These are phyloP conservation scores for Prietella phreatophila DNA, from an alignment of 2,113 vertebrate genomes.

Conservation along the genomic window DNA sequence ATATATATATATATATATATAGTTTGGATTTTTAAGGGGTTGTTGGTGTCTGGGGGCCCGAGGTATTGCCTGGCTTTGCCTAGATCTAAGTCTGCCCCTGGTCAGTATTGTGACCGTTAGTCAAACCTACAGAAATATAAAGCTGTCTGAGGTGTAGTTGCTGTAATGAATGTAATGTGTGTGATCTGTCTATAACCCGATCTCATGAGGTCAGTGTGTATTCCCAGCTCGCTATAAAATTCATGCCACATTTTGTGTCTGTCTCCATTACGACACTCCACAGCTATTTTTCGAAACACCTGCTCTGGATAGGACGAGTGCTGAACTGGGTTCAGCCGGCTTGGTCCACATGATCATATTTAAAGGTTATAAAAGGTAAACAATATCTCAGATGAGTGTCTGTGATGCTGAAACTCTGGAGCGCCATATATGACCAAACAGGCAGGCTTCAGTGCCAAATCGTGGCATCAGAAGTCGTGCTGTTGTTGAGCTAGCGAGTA, in stretches of 20 bases:
- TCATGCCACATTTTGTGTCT: conserved; percentile 4
- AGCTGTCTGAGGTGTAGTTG: background rate
- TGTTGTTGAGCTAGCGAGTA: background rate
- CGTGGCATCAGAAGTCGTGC: background rate
- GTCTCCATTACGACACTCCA: conserved; percentile 24
- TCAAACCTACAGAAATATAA: background rate
- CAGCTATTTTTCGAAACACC: background rate
- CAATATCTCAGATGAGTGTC: background rate
- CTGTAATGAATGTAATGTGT: background rate
- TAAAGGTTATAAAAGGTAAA: background rate
- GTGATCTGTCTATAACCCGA: background rate
- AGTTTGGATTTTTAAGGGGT: too few species aligned
- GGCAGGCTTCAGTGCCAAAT: background rate
- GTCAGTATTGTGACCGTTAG: background rate
- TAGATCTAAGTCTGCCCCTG: too few species aligned
- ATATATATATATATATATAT: too few species aligned
- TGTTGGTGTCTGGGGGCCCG: too few species aligned
- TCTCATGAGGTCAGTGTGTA: conserved; percentile 28
- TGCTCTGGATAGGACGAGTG: background rate
- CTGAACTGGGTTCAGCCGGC: background rate
- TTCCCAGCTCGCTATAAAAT: conserved; percentile 26
- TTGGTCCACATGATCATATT: background rate
- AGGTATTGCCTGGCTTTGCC: too few species aligned
- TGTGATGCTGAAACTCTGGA: background rate
- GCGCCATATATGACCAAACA: background rate